phyloP scores from a whole-genome alignment of 2,888 invertebrate genomes.

The Phytoseiulus persimilis region DNA sequence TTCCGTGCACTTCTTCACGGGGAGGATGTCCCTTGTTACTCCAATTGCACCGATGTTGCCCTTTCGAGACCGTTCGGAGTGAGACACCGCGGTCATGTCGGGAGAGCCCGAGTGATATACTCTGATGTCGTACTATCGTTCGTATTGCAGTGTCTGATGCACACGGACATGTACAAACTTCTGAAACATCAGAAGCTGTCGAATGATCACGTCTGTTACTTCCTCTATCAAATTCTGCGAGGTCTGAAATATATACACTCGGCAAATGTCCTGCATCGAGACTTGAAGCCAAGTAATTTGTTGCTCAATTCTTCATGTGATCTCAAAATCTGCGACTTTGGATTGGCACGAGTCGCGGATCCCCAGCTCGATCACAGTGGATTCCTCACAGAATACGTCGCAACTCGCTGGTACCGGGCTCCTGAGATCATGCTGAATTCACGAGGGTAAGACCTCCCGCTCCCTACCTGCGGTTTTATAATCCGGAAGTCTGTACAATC shows the following conservation, averaged over 20 bases:
- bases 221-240: slow-evolving; percentile 94
- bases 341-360: slow-evolving; percentile 94
- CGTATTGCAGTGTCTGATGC: slow-evolving; percentile 79
- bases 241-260: slow-evolving; percentile 99
- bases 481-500: too few species aligned
- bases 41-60: too few species aligned
- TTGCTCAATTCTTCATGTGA: slow-evolving; percentile 98
- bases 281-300: slow-evolving; percentile 92
- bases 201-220: slow-evolving; percentile 99
- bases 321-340: slow-evolving; percentile 99
- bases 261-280: slow-evolving; percentile 96
- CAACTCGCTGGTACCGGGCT: slow-evolving; percentile 98
- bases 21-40: too few species aligned
- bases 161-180: slow-evolving; percentile 99
- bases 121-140: too few species aligned
- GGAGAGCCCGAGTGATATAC: too few species aligned
- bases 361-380: slow-evolving; percentile 99
- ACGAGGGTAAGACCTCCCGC: slow-evolving; percentile 60
- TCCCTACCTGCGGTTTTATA: neutral
- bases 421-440: slow-evolving; percentile 99
- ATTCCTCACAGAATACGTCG: slow-evolving; percentile 98
- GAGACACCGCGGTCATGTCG: too few species aligned
- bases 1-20: too few species aligned
- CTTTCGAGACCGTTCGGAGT: too few species aligned
- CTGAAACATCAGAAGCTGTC: slow-evolving; percentile 98